phyloP scores from a whole-genome alignment of 2,797 vertebrate genomes.

The Pteropus rufus region DNA sequence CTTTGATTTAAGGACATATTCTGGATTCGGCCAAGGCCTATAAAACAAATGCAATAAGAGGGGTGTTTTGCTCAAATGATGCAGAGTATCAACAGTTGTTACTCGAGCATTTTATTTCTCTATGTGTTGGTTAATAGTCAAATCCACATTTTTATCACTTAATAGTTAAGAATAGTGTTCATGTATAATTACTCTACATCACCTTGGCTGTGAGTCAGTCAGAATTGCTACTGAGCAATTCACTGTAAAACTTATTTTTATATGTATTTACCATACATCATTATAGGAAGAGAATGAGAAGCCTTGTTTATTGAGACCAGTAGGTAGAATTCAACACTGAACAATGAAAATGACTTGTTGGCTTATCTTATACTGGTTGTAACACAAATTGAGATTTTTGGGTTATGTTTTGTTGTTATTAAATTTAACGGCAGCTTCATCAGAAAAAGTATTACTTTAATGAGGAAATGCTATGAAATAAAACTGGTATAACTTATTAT shows the following conservation, averaged over 20 bases:
- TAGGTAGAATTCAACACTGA: not conserved
- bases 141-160: not conserved
- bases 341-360: not conserved
- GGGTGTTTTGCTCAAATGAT: not conserved
- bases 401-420: not conserved
- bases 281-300: not conserved
- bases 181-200: not conserved
- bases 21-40: not conserved
- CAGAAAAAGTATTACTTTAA: not conserved
- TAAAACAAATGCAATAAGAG: not conserved
- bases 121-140: not conserved
- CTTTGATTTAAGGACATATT: not conserved
- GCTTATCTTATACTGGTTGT: not conserved
- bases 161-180: not conserved
- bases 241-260: not conserved
- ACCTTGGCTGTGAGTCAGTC: not conserved
- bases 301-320: not conserved
- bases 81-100: not conserved
- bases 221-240: not conserved
- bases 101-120: not conserved
- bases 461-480: not conserved
- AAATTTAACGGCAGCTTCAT: not conserved
- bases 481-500: not conserved
- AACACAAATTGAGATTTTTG: not conserved
- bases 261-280: not conserved